These are phyloP conservation scores for Typhlichthys eigenmanni DNA, from an alignment of 2,797 vertebrate species.

Conservation along the genomic window DNA sequence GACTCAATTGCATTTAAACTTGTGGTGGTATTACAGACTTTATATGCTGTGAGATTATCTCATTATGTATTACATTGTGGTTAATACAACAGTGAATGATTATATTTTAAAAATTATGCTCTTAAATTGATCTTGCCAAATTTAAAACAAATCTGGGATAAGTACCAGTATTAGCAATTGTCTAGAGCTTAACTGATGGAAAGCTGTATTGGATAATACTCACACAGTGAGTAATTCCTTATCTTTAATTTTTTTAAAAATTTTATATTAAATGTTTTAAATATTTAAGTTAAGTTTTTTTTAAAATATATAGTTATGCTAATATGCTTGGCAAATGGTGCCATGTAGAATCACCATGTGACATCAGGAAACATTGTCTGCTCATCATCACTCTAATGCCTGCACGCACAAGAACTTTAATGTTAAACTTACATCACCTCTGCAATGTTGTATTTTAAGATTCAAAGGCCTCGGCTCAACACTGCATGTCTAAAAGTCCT, in stretches of 20 bases:
- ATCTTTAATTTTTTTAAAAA: too few relatives aligned
- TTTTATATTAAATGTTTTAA: too few relatives aligned
- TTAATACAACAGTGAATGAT: constrained; percentile 9
- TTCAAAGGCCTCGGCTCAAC: constrained; percentile 55
- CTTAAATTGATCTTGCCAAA: too few relatives aligned
- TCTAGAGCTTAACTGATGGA: neutral
- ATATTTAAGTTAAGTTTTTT: neutral
- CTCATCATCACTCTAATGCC: constrained; percentile 48
- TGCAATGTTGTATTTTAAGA: constrained; percentile 55
- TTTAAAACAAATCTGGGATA: too few relatives aligned
- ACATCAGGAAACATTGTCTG: constrained; percentile 41
- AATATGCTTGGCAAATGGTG: constrained; percentile 7
- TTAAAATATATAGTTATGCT: neutral
- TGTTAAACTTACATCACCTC: constrained; percentile 53
- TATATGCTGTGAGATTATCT: constrained; percentile 11
- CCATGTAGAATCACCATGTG: constrained; percentile 19
- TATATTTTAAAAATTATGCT: too few relatives aligned
- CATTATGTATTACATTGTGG: constrained; percentile 18
- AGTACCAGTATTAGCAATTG: constrained; percentile 11
- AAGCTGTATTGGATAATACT: neutral
- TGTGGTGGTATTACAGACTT: constrained; percentile 8
- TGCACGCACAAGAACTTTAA: constrained; percentile 33
- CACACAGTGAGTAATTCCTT: neutral
- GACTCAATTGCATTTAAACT: neutral
- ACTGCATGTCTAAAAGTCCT: constrained; percentile 22